Percentiles rank a stretch among this genome's conserved stretches.
Evolutionary conservation across 2,113 vertebrate species (phyloP).

Genomic region (Trachemys scripta): DNA sequence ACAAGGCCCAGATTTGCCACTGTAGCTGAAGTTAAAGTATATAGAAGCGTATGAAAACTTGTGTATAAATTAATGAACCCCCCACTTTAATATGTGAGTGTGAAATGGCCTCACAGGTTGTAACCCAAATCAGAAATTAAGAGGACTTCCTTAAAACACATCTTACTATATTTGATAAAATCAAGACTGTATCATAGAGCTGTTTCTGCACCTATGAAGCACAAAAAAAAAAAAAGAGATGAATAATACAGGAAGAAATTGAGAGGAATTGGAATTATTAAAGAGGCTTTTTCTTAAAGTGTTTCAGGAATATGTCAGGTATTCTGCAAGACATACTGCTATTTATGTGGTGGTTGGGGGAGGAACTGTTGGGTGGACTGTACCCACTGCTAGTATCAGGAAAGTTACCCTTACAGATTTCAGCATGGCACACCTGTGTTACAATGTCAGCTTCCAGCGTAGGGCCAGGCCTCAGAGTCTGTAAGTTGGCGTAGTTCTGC

Average conservation of each 20-base stretch:
- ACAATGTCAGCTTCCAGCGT: conserved; percentile 4
- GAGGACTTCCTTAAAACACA: not conserved
- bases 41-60: not conserved
- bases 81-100: not conserved
- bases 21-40: not conserved
- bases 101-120: not conserved
- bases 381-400: not conserved
- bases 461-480: not conserved
- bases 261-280: not conserved
- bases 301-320: not conserved
- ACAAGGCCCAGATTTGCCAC: not conserved
- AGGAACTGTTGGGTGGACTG: not conserved
- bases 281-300: not conserved
- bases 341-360: not conserved
- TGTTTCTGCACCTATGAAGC: not conserved
- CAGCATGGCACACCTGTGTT: not conserved
- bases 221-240: not conserved
- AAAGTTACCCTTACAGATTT: not conserved
- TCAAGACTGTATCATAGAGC: not conserved
- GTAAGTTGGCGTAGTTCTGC: not conserved
- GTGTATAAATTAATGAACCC: not conserved
- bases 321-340: not conserved
- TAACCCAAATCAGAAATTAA: not conserved
- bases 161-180: not conserved
- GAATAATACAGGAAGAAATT: not conserved